Conservation (phyloP, 2,113 vertebrate species). For the Myanophis thanlyinensis region DNA sequence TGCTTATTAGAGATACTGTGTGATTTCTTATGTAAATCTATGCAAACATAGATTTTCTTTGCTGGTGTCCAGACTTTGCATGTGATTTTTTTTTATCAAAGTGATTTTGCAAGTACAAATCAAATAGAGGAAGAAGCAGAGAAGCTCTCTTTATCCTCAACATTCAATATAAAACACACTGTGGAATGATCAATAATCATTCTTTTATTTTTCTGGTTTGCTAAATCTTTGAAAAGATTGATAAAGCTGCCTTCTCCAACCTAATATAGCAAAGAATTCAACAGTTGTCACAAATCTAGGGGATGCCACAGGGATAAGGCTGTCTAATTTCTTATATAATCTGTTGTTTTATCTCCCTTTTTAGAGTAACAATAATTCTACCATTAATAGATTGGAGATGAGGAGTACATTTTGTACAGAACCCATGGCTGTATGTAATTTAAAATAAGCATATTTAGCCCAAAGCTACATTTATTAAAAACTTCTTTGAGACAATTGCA, state of each 20-base stretch:
- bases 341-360: background rate
- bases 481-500: background rate
- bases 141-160: too few species aligned
- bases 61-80: constrained; percentile 51
- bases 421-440: background rate
- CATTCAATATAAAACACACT: background rate
- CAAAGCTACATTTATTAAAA: background rate
- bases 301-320: background rate
- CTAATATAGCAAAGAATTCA: background rate
- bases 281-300: background rate
- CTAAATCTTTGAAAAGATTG: background rate
- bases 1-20: constrained; percentile 55
- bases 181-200: background rate
- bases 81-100: constrained; percentile 35
- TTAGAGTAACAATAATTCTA: background rate
- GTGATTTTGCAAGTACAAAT: constrained; percentile 3
- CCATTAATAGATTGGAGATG: background rate
- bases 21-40: constrained; percentile 64
- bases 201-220: background rate
- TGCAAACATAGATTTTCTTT: constrained; percentile 73
- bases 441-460: background rate
- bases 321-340: background rate
- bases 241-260: background rate
- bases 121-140: background rate
- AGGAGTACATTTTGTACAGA: background rate